A percentile compares a stretch with the other conserved stretches of the same genome.
Evolutionary conservation across 2,797 vertebrate genomes (phyloP).

Genomic region (Denticeps clupeoides): DNA sequence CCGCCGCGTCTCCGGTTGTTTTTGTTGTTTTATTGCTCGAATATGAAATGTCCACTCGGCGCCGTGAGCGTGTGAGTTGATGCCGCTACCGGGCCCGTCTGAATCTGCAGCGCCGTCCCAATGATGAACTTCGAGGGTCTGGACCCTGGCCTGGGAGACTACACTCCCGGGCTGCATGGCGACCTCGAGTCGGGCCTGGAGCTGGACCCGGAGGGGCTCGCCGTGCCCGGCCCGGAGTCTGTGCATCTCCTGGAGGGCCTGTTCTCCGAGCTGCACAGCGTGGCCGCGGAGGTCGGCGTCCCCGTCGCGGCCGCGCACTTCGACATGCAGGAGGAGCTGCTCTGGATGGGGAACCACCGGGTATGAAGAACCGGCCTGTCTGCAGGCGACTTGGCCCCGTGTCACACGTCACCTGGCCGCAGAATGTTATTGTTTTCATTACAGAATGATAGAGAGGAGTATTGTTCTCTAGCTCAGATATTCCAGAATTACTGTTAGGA

Average conservation of each 20-base stretch:
- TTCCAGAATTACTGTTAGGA: too few relatives aligned
- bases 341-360: constrained; percentile 94
- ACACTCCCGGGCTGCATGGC: too few relatives aligned
- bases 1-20: too few relatives aligned
- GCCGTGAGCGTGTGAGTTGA: neutral
- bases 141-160: too few relatives aligned
- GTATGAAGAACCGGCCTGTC: constrained; percentile 49
- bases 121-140: constrained; percentile 91
- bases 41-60: neutral
- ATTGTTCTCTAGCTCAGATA: too few relatives aligned
- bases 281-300: constrained; percentile 83
- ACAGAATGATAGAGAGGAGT: too few relatives aligned
- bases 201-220: constrained; percentile 71
- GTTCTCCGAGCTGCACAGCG: constrained; percentile 91
- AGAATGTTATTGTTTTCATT: too few relatives aligned
- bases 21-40: too few relatives aligned
- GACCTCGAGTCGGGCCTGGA: constrained; percentile 76
- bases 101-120: constrained; percentile 28
- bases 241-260: constrained; percentile 89
- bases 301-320: constrained; percentile 85
- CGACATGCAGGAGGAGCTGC: constrained; percentile 89
- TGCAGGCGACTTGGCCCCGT: neutral
- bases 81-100: too few relatives aligned
- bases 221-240: constrained; percentile 61
- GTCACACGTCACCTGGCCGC: neutral